Percentiles rank a stretch among this genome's conserved stretches.
Conservation (phyloP, 2,797 vertebrate species). For the Salarias fasciatus region DNA sequence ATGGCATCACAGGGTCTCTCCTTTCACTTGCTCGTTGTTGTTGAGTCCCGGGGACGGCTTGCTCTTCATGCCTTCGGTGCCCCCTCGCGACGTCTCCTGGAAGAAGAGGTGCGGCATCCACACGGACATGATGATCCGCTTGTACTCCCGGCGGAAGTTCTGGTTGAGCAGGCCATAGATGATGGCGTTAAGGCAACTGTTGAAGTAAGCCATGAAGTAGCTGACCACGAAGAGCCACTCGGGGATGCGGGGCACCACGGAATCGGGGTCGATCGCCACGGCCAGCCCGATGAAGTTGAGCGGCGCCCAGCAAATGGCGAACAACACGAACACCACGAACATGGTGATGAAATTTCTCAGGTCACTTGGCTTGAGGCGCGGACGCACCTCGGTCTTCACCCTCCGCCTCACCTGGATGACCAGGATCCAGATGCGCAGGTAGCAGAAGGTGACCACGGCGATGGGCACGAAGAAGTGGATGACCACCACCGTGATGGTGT, state of each 20-base stretch:
- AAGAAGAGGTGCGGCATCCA: conserved; percentile 85
- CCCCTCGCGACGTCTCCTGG: conserved; percentile 83
- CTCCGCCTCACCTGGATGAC: conserved; percentile 87
- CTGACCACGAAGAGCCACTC: conserved; percentile 87
- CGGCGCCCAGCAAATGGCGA: conserved; percentile 90
- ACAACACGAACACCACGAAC: conserved; percentile 91
- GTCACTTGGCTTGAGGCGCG: conserved; percentile 81
- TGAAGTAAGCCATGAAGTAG: conserved; percentile 93
- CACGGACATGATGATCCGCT: conserved; percentile 84
- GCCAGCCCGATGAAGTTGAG: conserved; percentile 89
- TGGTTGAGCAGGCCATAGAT: conserved; percentile 79
- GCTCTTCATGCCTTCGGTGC: conserved; percentile 84
- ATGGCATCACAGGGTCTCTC: conserved; percentile 78
- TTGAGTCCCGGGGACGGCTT: conserved; percentile 87
- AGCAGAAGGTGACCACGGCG: conserved; percentile 88
- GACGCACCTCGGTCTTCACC: conserved; percentile 83
- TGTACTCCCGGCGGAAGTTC: conserved; percentile 91
- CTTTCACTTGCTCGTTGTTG: conserved; percentile 85
- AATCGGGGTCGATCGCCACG: conserved; percentile 83
- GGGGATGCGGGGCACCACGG: conserved; percentile 83
- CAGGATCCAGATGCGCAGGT: conserved; percentile 89
- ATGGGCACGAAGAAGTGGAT: conserved; percentile 89
- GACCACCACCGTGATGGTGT: conserved; percentile 85
- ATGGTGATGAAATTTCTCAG: conserved; percentile 89
- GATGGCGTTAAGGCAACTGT: conserved; percentile 92